A percentile compares a stretch with the other conserved stretches of the same genome.
These are phyloP conservation scores for Vandiemenella viatica DNA, from an alignment of 2,888 invertebrate genomes.

Conservation along the genomic window DNA sequence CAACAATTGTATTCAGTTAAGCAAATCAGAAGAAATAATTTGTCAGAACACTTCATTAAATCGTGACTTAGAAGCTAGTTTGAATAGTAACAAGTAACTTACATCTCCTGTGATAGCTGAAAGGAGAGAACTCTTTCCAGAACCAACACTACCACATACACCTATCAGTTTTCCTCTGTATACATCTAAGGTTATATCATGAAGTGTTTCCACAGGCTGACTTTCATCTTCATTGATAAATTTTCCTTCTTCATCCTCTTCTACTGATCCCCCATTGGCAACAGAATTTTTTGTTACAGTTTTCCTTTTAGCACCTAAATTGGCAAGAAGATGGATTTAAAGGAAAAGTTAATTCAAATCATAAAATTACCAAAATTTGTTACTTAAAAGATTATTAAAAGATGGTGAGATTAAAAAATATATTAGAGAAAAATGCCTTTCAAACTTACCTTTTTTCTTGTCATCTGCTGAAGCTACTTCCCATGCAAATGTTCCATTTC, in stretches of 20 bases:
- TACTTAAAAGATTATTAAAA: too few species aligned
- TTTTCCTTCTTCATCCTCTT: constrained; percentile 10
- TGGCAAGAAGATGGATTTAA: neutral
- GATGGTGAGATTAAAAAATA: neutral
- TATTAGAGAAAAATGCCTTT: neutral
- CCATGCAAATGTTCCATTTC: constrained; percentile 31
- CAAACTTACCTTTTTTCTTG: neutral
- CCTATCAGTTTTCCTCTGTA: constrained; percentile 27
- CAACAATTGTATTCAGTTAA: too few species aligned
- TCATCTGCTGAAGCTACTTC: constrained; percentile 19
- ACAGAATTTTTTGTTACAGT: neutral
- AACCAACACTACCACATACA: constrained; percentile 29
- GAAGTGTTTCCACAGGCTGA: constrained; percentile 18
- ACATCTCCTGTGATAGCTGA: constrained; percentile 30
- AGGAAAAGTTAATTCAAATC: too few species aligned
- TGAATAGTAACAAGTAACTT: too few species aligned
- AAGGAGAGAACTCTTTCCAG: constrained; percentile 30
- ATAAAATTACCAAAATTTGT: too few species aligned
- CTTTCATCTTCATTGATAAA: constrained; percentile 12
- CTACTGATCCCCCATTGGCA: constrained; percentile 3
- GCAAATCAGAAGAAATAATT: too few species aligned
- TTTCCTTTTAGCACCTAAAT: neutral
- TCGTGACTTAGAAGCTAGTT: too few species aligned
- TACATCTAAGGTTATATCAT: constrained; percentile 20
- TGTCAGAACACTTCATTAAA: too few species aligned